These are phyloP conservation scores for Aldrovandia affinis DNA, from an alignment of 2,797 vertebrate species.

Conservation along the genomic window DNA sequence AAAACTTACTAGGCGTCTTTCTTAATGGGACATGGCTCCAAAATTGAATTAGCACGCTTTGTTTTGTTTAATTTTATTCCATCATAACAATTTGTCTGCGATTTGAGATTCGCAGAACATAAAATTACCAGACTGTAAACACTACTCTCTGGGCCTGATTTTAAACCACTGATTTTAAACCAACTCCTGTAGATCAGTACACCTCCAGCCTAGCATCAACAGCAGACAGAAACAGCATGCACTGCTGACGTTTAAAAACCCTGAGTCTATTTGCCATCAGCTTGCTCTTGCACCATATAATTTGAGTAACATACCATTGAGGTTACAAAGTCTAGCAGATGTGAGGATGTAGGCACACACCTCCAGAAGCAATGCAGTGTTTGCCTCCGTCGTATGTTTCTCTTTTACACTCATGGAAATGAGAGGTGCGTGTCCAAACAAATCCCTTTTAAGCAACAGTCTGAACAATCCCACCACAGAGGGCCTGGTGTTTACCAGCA, in stretches of 20 bases:
- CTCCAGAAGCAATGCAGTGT: conserved; percentile 68
- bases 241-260: conserved; percentile 54
- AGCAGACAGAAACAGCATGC: conserved; percentile 13
- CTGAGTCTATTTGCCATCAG: conserved; percentile 59
- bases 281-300: conserved; percentile 68
- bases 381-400: conserved; percentile 58
- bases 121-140: neutral
- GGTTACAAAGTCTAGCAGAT: conserved; percentile 72
- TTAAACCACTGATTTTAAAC: too few relatives aligned
- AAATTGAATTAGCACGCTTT: too few relatives aligned
- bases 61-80: neutral
- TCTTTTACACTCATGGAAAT: conserved; percentile 52
- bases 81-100: neutral
- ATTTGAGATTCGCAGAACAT: neutral
- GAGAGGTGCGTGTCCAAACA: conserved; percentile 64
- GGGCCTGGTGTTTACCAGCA: conserved; percentile 30
- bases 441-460: conserved; percentile 49
- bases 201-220: conserved; percentile 43
- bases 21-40: too few relatives aligned
- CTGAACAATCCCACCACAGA: conserved; percentile 33
- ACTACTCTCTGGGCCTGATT: neutral
- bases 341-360: conserved; percentile 55
- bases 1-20: too few relatives aligned
- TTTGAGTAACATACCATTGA: conserved; percentile 70
- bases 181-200: neutral